Evolutionary conservation across 2,113 vertebrate species (phyloP), one percentile per base, ranked within the genome.

Genomic region (Odontophorus gujanensis): DNA sequence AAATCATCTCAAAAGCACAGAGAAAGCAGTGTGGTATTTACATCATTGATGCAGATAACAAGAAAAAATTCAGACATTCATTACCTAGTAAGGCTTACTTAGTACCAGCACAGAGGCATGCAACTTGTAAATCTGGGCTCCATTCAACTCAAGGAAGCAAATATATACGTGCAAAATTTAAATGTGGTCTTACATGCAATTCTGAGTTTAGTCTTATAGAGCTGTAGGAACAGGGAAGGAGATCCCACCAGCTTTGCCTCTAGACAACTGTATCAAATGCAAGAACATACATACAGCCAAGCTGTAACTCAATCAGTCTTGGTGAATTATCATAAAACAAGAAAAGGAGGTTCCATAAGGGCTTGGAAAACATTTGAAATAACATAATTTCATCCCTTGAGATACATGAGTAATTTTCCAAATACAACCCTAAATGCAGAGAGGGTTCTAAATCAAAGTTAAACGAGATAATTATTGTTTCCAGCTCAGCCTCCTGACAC

Each of bases 241-340:
- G 58, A 73, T 7, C 11, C 34, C 61, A 51, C 19, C n/a, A 47
- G 3, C 9, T 22, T 26, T 74, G 69, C 22, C 58, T 73, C 40
- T 74, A 61, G 81, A 59, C 24, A 16, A 61, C 48, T 50, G 14
- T 11, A 36, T 74, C n/a, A 67, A 83, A 71, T 45, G 24, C n/a
- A 30, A 78, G n/a, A 26, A 65, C 22, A 47, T 34, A n/a, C 1
- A 8, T 25, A 55, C 32, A 13, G 42, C 16, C 45, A 66, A 26
- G 0, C 1, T 34, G 28, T 32, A 2, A 0, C 34, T 66, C 62
- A 32, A 13, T 6, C 50, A 69, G n/a, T 65, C 59, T 82, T 63
- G 69, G 57, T 59, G 6, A 66, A 65, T 71, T 80, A 87, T 20
- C 50, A 66, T 26, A 40, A 10, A 69, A 32, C 13, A 51, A 30